Conservation (phyloP, 2,797 vertebrate species). For the Sparus aurata region DNA sequence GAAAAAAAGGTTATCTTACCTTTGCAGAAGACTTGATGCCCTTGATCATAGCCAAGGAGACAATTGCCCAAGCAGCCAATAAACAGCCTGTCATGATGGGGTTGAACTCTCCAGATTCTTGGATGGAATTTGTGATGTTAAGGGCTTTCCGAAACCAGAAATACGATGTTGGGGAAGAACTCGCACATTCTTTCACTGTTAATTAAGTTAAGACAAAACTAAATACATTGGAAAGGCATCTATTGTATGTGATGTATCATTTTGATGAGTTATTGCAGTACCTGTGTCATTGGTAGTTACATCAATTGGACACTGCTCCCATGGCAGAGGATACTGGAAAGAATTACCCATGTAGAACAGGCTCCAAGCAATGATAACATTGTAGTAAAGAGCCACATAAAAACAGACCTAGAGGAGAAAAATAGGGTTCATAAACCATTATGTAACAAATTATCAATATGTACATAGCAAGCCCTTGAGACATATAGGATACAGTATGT, state of each 20-base stretch:
- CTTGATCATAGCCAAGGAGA: constrained; percentile 90
- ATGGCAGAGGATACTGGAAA: constrained; percentile 87
- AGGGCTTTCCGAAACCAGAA: constrained; percentile 91
- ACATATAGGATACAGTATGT: constrained; percentile 2
- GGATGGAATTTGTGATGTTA: constrained; percentile 87
- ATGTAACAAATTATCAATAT: constrained; percentile 22
- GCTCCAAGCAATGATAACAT: constrained; percentile 91
- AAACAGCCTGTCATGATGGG: constrained; percentile 87
- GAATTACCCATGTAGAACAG: constrained; percentile 91
- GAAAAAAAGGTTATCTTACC: constrained; percentile 65
- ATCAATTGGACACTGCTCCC: constrained; percentile 84
- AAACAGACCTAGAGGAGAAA: constrained; percentile 86
- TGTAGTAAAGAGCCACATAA: constrained; percentile 91
- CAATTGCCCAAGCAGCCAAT: constrained; percentile 87
- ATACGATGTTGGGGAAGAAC: constrained; percentile 87
- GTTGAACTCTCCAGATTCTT: constrained; percentile 84
- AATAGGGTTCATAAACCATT: constrained; percentile 20
- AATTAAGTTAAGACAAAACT: constrained; percentile 42
- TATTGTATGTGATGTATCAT: neutral
- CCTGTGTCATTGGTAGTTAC: constrained; percentile 82
- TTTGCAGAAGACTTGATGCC: constrained; percentile 92
- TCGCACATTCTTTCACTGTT: constrained; percentile 83
- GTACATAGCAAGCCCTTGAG: constrained; percentile 23
- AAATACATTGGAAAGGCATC: neutral
- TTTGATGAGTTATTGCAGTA: constrained; percentile 22